Conservation (phyloP, 2,888 invertebrate genomes). For the Tetranychus truncatus region DNA sequence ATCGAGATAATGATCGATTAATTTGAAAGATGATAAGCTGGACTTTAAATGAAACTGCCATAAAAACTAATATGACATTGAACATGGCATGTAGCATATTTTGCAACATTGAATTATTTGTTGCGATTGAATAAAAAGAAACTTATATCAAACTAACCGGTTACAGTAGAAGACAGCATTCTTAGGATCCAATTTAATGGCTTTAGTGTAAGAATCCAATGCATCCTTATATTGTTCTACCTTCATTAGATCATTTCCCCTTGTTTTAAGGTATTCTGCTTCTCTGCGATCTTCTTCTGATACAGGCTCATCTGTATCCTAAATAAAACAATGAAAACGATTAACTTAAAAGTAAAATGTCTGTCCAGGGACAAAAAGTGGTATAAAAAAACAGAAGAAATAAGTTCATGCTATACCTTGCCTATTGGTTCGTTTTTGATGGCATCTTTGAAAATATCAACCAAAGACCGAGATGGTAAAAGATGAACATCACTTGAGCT, state of each 20-base stretch:
- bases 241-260: conserved; percentile 57
- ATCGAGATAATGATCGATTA: too few species aligned
- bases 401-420: neutral
- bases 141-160: conserved; percentile 33
- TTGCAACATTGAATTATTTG: too few species aligned
- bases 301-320: conserved; percentile 12
- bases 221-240: conserved; percentile 46
- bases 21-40: too few species aligned
- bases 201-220: conserved; percentile 44
- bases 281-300: conserved; percentile 35
- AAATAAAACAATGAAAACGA: neutral
- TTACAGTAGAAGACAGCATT: conserved; percentile 95
- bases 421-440: conserved; percentile 23
- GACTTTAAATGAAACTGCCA: too few species aligned
- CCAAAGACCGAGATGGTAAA: conserved; percentile 33
- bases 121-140: too few species aligned
- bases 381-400: neutral
- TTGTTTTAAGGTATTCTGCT: conserved; percentile 68
- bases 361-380: neutral
- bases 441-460: conserved; percentile 36
- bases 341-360: neutral
- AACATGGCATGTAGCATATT: too few species aligned
- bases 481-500: conserved; percentile 35
- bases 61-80: too few species aligned
- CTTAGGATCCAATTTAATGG: conserved; percentile 62